These are phyloP conservation scores for Patella caerulea DNA, from an alignment of 2,888 invertebrate genomes.

Conservation along the genomic window DNA sequence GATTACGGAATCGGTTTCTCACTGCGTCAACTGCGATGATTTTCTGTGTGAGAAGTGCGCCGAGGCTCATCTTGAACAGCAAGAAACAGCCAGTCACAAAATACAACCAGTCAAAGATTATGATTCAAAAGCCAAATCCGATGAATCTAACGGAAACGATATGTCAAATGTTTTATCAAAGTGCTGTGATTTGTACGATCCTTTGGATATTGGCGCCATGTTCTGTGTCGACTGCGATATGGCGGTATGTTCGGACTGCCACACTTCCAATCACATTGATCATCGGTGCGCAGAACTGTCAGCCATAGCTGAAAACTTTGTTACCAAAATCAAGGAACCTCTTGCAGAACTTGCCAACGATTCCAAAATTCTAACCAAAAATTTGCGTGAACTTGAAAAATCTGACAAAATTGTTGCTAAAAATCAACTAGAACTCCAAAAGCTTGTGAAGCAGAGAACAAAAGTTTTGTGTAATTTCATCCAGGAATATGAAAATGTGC, in stretches of 20 bases:
- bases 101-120: slow-evolving; percentile 48
- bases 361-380: slow-evolving; percentile 41
- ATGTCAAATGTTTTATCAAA: slow-evolving; percentile 40
- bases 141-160: slow-evolving; percentile 32
- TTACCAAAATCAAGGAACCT: slow-evolving; percentile 54
- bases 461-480: slow-evolving; percentile 53
- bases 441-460: slow-evolving; percentile 47
- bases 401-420: slow-evolving; percentile 42
- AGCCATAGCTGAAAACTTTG: slow-evolving; percentile 61
- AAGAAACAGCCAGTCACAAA: slow-evolving; percentile 53
- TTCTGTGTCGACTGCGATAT: slow-evolving; percentile 62
- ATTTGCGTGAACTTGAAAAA: slow-evolving; percentile 43
- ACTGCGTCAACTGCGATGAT: slow-evolving; percentile 59
- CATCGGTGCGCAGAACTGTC: slow-evolving; percentile 60
- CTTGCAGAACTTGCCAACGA: slow-evolving; percentile 48
- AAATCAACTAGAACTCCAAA: slow-evolving; percentile 46
- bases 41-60: slow-evolving; percentile 53
- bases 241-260: slow-evolving; percentile 57
- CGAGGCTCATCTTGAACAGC: slow-evolving; percentile 45
- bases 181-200: slow-evolving; percentile 58
- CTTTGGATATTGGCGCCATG: slow-evolving; percentile 56
- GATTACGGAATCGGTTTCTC: slow-evolving; percentile 41
- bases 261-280: slow-evolving; percentile 45
- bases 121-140: slow-evolving; percentile 34
- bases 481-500: slow-evolving; percentile 54